phyloP scores from a whole-genome alignment of 2,113 vertebrate species.

The Acrocephalus arundinaceus region DNA sequence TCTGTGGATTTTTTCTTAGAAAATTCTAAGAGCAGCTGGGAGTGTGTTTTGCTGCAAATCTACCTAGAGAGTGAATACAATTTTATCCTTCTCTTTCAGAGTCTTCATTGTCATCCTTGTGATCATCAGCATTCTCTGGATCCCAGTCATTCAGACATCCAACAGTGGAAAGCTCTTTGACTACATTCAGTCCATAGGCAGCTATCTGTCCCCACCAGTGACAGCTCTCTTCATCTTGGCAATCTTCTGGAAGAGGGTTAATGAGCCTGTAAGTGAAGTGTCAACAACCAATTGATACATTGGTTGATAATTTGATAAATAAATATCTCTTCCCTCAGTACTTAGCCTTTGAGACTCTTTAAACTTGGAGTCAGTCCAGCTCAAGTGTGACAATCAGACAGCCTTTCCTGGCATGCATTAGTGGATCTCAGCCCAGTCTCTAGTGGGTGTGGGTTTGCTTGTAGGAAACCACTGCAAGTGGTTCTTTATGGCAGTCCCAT shows the following conservation, averaged over 20 bases:
- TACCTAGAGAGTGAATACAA: background rate
- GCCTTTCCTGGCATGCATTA: background rate
- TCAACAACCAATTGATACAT: background rate
- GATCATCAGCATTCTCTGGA: slow-evolving; percentile 89
- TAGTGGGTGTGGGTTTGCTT: background rate
- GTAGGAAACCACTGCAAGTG: background rate
- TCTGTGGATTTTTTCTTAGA: background rate
- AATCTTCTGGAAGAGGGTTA: slow-evolving; percentile 91
- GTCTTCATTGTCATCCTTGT: slow-evolving; percentile 87
- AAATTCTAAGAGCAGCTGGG: background rate
- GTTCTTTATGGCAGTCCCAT: background rate
- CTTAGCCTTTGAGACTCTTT: background rate
- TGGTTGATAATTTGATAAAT: background rate
- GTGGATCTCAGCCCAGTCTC: background rate
- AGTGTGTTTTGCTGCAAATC: background rate
- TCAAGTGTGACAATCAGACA: background rate
- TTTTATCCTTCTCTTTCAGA: slow-evolving; percentile 67
- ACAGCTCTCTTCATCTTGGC: slow-evolving; percentile 91
- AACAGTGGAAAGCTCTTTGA: slow-evolving; percentile 94
- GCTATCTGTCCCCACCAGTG: slow-evolving; percentile 91
- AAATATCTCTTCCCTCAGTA: background rate
- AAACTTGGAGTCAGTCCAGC: background rate
- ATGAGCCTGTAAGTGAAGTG: slow-evolving; percentile 83
- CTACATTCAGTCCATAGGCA: slow-evolving; percentile 92
- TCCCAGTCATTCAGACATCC: slow-evolving; percentile 90